Conservation (phyloP, 2,797 vertebrate genomes). For the Mormyrops boulengeri region DNA sequence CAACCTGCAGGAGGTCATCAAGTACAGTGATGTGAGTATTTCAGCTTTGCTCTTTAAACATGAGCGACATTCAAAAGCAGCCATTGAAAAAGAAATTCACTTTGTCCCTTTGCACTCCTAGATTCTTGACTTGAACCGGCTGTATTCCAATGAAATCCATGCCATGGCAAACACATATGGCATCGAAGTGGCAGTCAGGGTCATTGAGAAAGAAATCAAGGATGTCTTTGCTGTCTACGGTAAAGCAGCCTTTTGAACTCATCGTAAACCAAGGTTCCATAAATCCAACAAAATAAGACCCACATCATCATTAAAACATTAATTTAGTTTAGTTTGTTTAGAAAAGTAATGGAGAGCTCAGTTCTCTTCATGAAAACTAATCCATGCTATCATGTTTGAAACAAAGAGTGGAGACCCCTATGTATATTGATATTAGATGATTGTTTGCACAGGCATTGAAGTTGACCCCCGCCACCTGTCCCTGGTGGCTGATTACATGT, state of each 20-base stretch:
- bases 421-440: not conserved
- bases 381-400: not conserved
- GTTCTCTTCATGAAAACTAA: not conserved
- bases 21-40: slow-evolving; percentile 66
- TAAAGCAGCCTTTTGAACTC: slow-evolving; percentile 43
- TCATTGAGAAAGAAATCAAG: slow-evolving; percentile 95
- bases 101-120: slow-evolving; percentile 37
- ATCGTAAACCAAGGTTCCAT: not conserved
- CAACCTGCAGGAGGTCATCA: slow-evolving; percentile 85
- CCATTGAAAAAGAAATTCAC: not conserved
- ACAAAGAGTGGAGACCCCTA: not conserved
- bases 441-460: slow-evolving; percentile 69
- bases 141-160: slow-evolving; percentile 92
- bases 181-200: slow-evolving; percentile 85
- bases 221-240: slow-evolving; percentile 97
- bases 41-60: not conserved
- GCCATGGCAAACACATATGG: slow-evolving; percentile 86
- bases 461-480: slow-evolving; percentile 93
- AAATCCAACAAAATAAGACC: not conserved
- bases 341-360: not conserved
- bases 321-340: not conserved
- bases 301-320: not conserved
- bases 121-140: slow-evolving; percentile 77
- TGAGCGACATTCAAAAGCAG: not conserved
- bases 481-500: slow-evolving; percentile 96